Base-by-base conservation (phyloP, 2,797 vertebrate species). In the Hemitrygon akajei region DNA sequence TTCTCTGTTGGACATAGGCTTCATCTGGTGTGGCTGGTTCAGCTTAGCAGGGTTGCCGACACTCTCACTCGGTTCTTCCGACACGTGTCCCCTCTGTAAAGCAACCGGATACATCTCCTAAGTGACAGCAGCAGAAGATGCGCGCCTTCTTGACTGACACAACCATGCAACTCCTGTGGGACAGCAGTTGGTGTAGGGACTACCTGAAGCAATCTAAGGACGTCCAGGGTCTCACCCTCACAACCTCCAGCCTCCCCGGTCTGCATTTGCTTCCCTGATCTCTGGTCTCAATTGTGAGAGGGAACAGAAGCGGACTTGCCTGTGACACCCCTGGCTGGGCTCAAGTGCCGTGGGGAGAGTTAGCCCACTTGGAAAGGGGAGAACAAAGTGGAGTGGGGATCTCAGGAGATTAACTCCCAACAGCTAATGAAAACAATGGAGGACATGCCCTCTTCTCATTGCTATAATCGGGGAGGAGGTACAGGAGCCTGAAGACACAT, bases 1-100 rank as follows among this genome's bases (percentile, higher is more conserved):
- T 94, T 99, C 99, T 96, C 99, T 97, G 97, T 99, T 99, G 84
- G 98, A 99, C 98, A 99, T 99, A 82, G 98, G 98, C 95, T 99
- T 99, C 99, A 99, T 99, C 94, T 98, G 97, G 71, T 99, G 97
- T 94, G 99, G 98, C 16, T 98, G 98, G 5, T 97, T 97, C 96
- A 98, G 96, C 94, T 97, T 98, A 95, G 96, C 96, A 0, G 97
- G 97, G 0, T 96, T 93, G 0, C 94, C 96, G 95, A 97, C 97
- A 94, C 96, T 98, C 96, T 99, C 98, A 94, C 96, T 98, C 66
- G 98, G 96, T 14, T 99, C 99, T 95, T 99, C 98, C 0, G 96
- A 94, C 37, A 96, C 94, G 93, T 97, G 97, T 87, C 97, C 97
- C 95, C 94, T 97, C 97, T 97, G 95, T 75, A 96, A 87, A 1